Conservation (phyloP, 2,888 invertebrate genomes). For the Ernsta delagoae region DNA sequence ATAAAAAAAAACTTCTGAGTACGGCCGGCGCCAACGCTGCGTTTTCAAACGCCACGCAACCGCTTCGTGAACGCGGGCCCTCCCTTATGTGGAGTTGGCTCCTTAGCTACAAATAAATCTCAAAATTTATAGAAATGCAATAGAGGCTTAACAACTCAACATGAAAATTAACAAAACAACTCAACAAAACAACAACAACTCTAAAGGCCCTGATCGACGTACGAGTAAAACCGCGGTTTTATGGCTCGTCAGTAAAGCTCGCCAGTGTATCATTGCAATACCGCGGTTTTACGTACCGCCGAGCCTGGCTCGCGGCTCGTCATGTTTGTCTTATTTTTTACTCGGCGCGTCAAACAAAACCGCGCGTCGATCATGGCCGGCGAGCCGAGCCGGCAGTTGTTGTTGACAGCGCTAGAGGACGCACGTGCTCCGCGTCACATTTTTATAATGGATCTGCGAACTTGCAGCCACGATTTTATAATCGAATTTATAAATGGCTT, state of each 20-base stretch:
- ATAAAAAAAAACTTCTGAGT: too few species aligned
- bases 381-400: conserved; percentile 35
- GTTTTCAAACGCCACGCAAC: too few species aligned
- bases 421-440: conserved; percentile 19
- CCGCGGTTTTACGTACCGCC: conserved; percentile 4
- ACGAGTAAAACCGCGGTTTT: conserved; percentile 36
- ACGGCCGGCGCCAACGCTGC: too few species aligned
- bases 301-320: conserved; percentile 35
- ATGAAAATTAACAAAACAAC: too few species aligned
- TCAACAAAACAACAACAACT: not conserved
- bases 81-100: too few species aligned
- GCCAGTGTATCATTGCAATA: conserved; percentile 19
- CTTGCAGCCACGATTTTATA: conserved; percentile 41
- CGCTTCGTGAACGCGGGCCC: too few species aligned
- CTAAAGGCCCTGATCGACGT: conserved; percentile 21
- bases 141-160: too few species aligned
- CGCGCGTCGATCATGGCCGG: conserved; percentile 36
- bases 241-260: conserved; percentile 34
- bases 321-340: conserved; percentile 31
- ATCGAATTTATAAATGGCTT: conserved; percentile 41
- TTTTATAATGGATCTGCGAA: conserved; percentile 41
- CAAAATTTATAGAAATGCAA: too few species aligned
- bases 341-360: conserved; percentile 32
- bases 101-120: too few species aligned
- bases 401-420: conserved; percentile 34